Evolutionary conservation across 2,113 vertebrate genomes (phyloP).

Genomic region (Coturnix japonica): DNA sequence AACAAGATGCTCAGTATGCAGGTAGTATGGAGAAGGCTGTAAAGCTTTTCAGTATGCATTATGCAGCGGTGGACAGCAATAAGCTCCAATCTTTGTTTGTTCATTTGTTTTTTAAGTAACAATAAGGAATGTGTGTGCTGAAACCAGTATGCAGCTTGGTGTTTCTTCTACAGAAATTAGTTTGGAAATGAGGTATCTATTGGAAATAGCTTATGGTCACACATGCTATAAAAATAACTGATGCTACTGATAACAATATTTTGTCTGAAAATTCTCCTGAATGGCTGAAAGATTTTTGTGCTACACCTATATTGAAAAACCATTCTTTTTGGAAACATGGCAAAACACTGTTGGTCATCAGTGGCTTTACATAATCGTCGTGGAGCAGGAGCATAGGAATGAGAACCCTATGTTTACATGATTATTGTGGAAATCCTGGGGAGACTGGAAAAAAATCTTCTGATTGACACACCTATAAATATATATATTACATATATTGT

Average conservation of each 20-base stretch:
- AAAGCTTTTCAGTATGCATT: rapidly evolving
- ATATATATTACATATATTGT: neutral
- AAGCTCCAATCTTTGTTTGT: rapidly evolving
- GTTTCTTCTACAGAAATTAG: neutral
- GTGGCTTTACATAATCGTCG: rapidly evolving
- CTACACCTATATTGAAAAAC: neutral
- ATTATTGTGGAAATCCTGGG: neutral
- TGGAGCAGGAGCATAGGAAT: neutral
- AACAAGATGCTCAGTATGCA: neutral
- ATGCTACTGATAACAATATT: rapidly evolving
- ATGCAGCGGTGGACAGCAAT: rapidly evolving
- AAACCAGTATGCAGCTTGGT: rapidly evolving
- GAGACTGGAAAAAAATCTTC: neutral
- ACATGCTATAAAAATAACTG: rapidly evolving
- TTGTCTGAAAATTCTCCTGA: neutral
- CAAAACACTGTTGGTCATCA: neutral
- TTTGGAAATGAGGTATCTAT: neutral
- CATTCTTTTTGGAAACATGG: rapidly evolving
- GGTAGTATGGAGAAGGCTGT: too few relatives aligned
- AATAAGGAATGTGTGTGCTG: neutral
- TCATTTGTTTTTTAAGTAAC: neutral
- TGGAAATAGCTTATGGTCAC: neutral
- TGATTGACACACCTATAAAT: neutral
- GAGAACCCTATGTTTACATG: neutral
- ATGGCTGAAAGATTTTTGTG: neutral